Evolutionary conservation across 2,113 vertebrate species (phyloP).

Genomic region (Tragelaphus buxtoni): DNA sequence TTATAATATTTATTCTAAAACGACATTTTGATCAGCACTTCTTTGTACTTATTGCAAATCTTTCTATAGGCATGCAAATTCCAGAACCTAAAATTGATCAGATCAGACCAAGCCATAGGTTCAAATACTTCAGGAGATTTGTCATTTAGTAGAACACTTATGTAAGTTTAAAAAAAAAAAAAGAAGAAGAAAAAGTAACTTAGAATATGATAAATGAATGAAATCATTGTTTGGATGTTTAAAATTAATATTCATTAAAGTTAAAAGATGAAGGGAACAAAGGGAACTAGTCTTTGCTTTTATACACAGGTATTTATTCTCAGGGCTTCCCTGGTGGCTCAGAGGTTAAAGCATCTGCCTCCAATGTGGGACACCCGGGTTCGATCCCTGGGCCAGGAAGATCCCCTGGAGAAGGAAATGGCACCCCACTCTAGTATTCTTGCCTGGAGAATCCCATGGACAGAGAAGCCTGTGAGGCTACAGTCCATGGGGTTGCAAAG

Average conservation of each 20-base stretch:
- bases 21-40: neutral
- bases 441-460: too few relatives aligned
- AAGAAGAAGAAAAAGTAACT: neutral
- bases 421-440: too few relatives aligned
- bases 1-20: neutral
- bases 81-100: neutral
- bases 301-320: neutral
- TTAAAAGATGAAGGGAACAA: neutral
- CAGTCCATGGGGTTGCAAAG: too few relatives aligned
- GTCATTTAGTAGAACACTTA: neutral
- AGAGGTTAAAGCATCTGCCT: too few relatives aligned
- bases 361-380: too few relatives aligned
- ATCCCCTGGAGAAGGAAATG: too few relatives aligned
- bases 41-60: neutral
- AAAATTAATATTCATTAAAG: neutral
- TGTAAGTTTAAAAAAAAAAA: neutral
- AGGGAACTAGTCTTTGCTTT: neutral
- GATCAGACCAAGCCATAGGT: neutral
- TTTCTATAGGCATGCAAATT: neutral
- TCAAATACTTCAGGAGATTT: neutral
- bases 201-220: neutral
- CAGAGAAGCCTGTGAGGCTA: too few relatives aligned
- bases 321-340: neutral
- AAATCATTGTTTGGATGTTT: neutral
- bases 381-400: too few relatives aligned